Evolutionary conservation across 2,113 vertebrate species (phyloP).

Genomic region (Chauna torquata): DNA sequence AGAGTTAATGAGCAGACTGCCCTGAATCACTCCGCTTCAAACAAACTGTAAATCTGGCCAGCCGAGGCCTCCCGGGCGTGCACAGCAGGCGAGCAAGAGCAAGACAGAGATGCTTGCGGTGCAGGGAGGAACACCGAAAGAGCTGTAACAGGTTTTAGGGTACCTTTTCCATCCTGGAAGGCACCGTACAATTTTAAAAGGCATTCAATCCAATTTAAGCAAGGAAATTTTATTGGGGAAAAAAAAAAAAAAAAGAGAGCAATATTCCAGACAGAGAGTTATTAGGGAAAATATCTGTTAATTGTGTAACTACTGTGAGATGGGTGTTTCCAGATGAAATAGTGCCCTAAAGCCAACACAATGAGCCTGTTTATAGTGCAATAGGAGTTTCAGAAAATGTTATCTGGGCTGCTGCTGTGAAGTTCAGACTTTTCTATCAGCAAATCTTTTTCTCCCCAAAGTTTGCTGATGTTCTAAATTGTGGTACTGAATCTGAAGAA

Average conservation of each 20-base stretch:
- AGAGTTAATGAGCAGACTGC: background rate
- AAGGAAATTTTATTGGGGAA: background rate
- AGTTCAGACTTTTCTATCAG: background rate
- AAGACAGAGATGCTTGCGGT: background rate
- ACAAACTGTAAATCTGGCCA: background rate
- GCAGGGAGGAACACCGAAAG: background rate
- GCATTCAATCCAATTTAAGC: background rate
- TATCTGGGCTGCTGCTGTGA: background rate
- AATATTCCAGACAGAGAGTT: background rate
- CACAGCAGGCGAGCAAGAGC: background rate
- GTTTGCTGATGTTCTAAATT: background rate
- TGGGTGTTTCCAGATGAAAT: background rate
- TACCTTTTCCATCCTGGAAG: background rate
- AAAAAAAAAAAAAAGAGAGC: background rate
- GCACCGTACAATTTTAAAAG: background rate
- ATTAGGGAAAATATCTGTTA: background rate
- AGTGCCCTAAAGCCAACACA: background rate
- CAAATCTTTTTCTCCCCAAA: background rate
- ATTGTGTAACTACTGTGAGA: background rate
- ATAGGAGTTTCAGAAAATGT: background rate
- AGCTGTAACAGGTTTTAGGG: background rate
- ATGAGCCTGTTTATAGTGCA: background rate
- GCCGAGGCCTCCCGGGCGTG: background rate
- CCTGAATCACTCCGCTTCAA: background rate
- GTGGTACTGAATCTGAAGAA: background rate